Evolutionary conservation across 2,113 vertebrate species (phyloP).

Genomic region (Lagopus leucura): DNA sequence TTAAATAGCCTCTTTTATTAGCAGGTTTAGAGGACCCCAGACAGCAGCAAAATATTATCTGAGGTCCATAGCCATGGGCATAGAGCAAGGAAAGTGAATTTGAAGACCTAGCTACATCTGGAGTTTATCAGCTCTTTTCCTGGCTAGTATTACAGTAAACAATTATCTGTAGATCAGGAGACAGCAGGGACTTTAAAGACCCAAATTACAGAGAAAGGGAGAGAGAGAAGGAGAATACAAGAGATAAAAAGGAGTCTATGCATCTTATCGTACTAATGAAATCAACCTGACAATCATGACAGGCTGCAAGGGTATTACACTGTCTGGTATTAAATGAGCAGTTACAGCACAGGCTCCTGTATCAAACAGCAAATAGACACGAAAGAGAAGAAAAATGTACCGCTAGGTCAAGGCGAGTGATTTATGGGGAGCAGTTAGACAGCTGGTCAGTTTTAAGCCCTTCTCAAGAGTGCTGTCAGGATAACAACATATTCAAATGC

Average conservation of each 20-base stretch:
- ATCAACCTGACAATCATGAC: conserved; percentile 83
- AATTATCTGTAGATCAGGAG: conserved; percentile 92
- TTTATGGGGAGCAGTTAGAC: conserved; percentile 42
- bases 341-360: conserved; percentile 74
- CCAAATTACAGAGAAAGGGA: conserved; percentile 81
- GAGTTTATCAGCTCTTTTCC: conserved; percentile 92
- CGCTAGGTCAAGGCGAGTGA: conserved; percentile 38
- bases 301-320: conserved; percentile 73
- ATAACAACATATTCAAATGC: conserved; percentile 56
- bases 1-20: conserved; percentile 56
- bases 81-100: conserved; percentile 83
- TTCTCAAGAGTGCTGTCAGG: conserved; percentile 34
- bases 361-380: conserved; percentile 73
- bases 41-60: conserved; percentile 76
- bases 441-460: conserved; percentile 38
- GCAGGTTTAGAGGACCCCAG: conserved; percentile 62
- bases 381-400: conserved; percentile 62
- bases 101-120: conserved; percentile 88
- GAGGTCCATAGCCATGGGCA: conserved; percentile 80
- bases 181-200: conserved; percentile 87
- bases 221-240: conserved; percentile 74
- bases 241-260: conserved; percentile 84
- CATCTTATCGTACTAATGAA: conserved; percentile 84
- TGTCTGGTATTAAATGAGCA: conserved; percentile 77
- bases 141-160: conserved; percentile 89